A percentile compares a stretch with the other conserved stretches of the same genome.
These are phyloP conservation scores for Struthidea cinerea DNA, from an alignment of 2,113 vertebrate species.

Conservation along the genomic window DNA sequence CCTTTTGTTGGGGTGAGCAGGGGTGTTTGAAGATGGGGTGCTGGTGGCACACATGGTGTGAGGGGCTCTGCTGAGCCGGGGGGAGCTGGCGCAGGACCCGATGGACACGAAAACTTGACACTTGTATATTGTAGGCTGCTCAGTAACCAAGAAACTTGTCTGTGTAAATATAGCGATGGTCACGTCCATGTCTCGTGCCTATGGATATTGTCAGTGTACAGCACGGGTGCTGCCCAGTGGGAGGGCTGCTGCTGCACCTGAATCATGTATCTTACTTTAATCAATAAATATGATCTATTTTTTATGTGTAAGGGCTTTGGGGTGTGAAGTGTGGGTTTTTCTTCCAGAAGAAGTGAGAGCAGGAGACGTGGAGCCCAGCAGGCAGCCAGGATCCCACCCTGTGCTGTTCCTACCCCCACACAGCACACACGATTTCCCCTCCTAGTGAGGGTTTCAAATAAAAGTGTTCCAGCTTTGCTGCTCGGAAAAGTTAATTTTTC, in stretches of 20 bases:
- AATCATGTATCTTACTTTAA: constrained; percentile 30
- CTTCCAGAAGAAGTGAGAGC: not conserved
- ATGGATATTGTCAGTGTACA: not conserved
- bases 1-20: not conserved
- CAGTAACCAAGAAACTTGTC: not conserved
- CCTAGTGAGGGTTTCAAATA: not conserved
- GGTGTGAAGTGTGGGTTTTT: not conserved
- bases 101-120: not conserved
- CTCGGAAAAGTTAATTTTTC: not conserved
- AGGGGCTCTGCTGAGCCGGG: not conserved
- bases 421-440: not conserved
- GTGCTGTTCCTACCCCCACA: not conserved
- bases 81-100: not conserved
- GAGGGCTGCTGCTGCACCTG: constrained; percentile 5
- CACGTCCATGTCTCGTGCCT: not conserved
- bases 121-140: not conserved
- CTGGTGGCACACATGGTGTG: rapidly evolving
- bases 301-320: constrained; percentile 7
- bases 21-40: not conserved
- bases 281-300: constrained; percentile 66
- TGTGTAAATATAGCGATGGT: not conserved
- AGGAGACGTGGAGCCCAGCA: not conserved
- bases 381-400: not conserved
- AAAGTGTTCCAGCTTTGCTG: not conserved
- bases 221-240: not conserved